Evolutionary conservation across 2,113 vertebrate species (phyloP).

Genomic region (Lamprotornis superbus): DNA sequence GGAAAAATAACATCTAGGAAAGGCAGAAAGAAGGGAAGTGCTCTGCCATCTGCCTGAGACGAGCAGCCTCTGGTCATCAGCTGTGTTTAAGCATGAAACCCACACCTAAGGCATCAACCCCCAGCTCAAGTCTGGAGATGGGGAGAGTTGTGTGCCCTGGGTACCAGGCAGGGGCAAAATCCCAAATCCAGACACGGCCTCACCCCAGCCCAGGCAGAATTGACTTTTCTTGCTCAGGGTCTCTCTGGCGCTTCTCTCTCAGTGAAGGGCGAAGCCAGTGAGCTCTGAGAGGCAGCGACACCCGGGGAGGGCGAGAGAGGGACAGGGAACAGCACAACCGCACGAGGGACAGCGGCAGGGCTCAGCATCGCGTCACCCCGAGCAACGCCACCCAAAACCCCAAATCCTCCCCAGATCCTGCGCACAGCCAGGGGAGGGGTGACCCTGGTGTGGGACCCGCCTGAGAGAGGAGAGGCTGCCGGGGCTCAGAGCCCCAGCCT

Average conservation of each 20-base stretch:
- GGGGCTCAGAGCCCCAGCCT: neutral
- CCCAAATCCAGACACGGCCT: neutral
- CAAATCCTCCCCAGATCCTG: fast-evolving
- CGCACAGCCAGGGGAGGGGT: neutral
- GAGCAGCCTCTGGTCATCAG: neutral
- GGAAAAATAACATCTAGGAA: neutral
- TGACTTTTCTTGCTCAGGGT: fast-evolving
- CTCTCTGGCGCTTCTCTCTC: fast-evolving
- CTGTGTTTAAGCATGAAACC: neutral
- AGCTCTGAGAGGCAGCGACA: neutral
- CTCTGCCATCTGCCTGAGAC: neutral
- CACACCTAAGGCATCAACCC: neutral
- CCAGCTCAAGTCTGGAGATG: neutral
- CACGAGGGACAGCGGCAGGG: fast-evolving
- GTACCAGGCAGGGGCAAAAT: neutral
- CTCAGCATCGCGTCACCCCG: neutral
- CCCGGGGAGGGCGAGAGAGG: neutral
- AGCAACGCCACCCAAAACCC: neutral
- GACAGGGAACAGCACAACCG: neutral
- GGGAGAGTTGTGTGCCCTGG: fast-evolving
- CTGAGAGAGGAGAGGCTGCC: neutral
- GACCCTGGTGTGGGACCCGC: neutral
- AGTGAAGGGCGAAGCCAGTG: fast-evolving
- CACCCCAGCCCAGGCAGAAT: neutral
- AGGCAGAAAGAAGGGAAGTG: neutral